A percentile compares a stretch with the other conserved stretches of the same genome.
phyloP scores from a whole-genome alignment of 2,888 invertebrate genomes.

The Allygus modestus region DNA sequence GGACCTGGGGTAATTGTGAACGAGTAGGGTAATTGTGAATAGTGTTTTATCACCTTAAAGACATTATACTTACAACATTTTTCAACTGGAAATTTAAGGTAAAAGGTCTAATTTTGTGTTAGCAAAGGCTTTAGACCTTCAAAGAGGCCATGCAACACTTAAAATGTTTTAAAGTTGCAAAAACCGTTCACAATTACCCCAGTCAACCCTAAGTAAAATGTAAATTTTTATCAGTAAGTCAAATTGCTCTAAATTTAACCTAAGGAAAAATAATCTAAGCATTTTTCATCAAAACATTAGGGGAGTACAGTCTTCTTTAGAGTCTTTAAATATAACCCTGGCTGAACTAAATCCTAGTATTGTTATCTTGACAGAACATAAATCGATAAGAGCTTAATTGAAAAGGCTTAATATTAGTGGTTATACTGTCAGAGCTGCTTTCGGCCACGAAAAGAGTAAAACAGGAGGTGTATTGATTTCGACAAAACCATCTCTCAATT shows the following conservation, averaged over 20 bases:
- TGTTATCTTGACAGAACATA: constrained; percentile 41
- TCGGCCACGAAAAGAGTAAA: neutral
- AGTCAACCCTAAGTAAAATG: too few species aligned
- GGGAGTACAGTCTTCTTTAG: neutral
- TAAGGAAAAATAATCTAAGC: neutral
- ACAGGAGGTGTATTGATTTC: neutral
- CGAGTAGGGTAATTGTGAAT: too few species aligned
- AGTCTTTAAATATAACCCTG: neutral
- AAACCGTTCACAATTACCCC: too few species aligned
- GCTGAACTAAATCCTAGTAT: constrained; percentile 3
- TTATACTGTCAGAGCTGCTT: constrained; percentile 1
- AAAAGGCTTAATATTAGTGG: neutral
- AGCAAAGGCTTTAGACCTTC: too few species aligned
- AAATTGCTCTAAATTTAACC: neutral
- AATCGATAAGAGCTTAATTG: neutral
- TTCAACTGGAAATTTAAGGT: too few species aligned
- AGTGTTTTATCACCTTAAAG: too few species aligned
- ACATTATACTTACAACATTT: too few species aligned
- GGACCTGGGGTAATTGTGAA: too few species aligned
- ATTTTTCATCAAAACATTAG: constrained; percentile 33
- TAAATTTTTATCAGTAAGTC: neutral
- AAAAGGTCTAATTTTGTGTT: too few species aligned
- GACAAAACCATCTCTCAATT: constrained; percentile 21
- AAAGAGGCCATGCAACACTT: too few species aligned
- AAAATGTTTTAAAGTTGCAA: too few species aligned